Evolutionary conservation across 30 jellyfish, hydroid and myxozoan genomes (phyloP), one percentile per base, ranked within the genome.

Genomic region (Chrysaora quinquecirrha): DNA sequence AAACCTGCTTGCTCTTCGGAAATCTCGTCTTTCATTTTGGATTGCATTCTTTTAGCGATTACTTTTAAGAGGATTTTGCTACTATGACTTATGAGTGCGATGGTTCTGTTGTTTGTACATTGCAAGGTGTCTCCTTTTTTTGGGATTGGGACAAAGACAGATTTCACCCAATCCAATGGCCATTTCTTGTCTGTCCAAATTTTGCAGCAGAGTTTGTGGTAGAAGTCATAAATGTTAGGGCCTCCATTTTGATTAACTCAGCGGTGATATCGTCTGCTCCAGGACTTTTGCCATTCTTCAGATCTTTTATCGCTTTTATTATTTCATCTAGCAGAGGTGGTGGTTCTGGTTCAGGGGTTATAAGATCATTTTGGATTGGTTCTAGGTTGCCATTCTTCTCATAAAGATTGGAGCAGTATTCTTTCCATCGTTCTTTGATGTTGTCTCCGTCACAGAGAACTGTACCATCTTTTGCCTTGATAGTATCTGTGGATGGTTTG

Each of bases 161-260:
- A 69, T 19, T 27, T 82, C 20, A 30, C 28, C 93, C 86, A 82
- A 31, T 69, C 86, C 32, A 0, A 80, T 7, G 93, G 93, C 86
- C 71, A 82, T 34, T 73, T 30, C 34, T 22, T 0, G 11, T 52
- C 34, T 3, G 3, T 22, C 86, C 93, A 68, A 20, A 69, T 82
- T 58, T 68, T 48, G 20, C 19, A 1, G 80, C 79, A 35, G 18
- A 82, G 86, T 58, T 71, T 1, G 80, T 71, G 93, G n/a, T n/a
- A n/a, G n/a, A n/a, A n/a, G n/a, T n/a, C 31, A 20, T 20, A 38
- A 27, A 25, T 21, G 54, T 0, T 48, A 11, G 30, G 1, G 63
- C 31, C 21, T 34, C 29, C 43, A 1, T n/a, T 56, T 82, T 48
- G 35, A 82, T 29, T 7, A 69, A 12, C 2, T 52, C 93, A 1